phyloP scores from a whole-genome alignment of 2,113 vertebrate genomes.

The Corynorhinus townsendii region DNA sequence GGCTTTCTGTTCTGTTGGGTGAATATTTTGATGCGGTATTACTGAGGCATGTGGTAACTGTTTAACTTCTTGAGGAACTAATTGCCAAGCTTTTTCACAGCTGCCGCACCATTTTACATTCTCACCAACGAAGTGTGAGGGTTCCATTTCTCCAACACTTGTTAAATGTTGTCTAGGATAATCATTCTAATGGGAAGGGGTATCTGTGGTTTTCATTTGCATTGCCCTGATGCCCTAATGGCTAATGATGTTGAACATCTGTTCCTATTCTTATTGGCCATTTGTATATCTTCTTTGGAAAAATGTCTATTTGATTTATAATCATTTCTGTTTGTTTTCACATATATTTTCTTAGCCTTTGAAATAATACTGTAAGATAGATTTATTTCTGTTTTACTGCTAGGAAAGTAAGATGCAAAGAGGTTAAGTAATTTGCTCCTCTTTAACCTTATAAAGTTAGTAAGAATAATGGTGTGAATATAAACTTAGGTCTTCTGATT shows the following conservation, averaged over 20 bases:
- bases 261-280: neutral
- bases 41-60: neutral
- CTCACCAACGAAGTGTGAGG: neutral
- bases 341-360: constrained; percentile 17
- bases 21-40: neutral
- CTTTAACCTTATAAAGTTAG: neutral
- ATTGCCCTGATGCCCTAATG: neutral
- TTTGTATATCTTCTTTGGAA: constrained; percentile 24
- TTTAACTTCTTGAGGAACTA: neutral
- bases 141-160: neutral
- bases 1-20: constrained; percentile 8
- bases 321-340: constrained; percentile 1
- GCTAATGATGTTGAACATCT: neutral
- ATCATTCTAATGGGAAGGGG: neutral
- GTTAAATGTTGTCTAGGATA: neutral
- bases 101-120: neutral
- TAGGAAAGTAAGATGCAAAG: constrained; percentile 21
- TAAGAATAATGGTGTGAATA: neutral
- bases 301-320: neutral
- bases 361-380: neutral
- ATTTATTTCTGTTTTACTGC: neutral
- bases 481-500: constrained; percentile 19
- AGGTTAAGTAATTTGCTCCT: neutral
- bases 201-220: neutral
- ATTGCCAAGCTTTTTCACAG: neutral